Conservation (phyloP, 2,113 vertebrate genomes). For the Misgurnus anguillicaudatus region DNA sequence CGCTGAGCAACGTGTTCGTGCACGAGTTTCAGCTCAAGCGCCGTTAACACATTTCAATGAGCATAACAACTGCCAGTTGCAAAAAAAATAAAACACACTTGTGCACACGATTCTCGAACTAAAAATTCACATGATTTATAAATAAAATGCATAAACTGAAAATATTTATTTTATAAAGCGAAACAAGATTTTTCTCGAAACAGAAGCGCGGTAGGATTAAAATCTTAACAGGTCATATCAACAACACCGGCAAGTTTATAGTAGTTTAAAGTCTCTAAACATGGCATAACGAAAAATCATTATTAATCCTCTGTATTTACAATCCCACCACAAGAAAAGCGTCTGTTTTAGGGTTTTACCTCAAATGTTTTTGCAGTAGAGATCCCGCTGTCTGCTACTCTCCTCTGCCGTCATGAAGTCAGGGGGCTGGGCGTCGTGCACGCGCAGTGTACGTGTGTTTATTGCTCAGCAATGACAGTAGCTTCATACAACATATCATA, state of each 20-base stretch:
- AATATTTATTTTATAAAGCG: background rate
- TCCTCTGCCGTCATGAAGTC: background rate
- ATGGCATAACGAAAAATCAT: background rate
- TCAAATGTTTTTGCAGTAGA: background rate
- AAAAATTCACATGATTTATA: no score
- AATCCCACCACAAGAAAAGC: background rate
- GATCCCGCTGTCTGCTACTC: conserved; percentile 26
- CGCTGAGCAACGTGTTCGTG: conserved; percentile 72
- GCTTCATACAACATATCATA: conserved; percentile 55
- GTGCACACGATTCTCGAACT: background rate
- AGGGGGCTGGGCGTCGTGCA: conserved; percentile 30
- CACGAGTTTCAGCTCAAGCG: conserved; percentile 72
- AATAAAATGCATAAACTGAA: background rate
- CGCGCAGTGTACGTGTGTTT: conserved; percentile 60
- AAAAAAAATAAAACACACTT: conserved; percentile 1
- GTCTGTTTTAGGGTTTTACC: conserved; percentile 10
- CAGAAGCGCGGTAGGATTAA: conserved; percentile 23
- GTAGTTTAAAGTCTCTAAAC: background rate
- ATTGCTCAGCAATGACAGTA: conserved; percentile 66
- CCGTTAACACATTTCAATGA: conserved; percentile 20
- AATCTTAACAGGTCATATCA: background rate
- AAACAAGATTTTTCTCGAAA: background rate
- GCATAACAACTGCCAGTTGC: conserved; percentile 2
- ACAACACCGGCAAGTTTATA: background rate
- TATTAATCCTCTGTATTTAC: background rate